Evolutionary conservation across 2,797 vertebrate genomes (phyloP).

Genomic region (Helarctos malayanus): DNA sequence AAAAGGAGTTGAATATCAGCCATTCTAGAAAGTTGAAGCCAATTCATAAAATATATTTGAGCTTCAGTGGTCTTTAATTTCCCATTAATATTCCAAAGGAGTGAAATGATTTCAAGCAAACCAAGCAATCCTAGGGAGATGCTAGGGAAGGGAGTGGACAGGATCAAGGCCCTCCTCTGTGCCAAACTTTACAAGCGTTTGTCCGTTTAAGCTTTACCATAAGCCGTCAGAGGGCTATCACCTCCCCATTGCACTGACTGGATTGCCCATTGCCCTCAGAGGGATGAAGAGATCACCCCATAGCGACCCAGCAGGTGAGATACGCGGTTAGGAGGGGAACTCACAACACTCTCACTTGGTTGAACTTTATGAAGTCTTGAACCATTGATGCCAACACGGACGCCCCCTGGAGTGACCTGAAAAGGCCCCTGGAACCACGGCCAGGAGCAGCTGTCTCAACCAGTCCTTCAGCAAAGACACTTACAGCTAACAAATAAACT

Average conservation of each 20-base stretch:
- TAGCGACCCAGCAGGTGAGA: not conserved
- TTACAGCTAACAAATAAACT: not conserved
- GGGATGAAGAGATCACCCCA: not conserved
- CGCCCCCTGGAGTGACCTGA: accelerated
- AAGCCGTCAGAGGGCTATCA: not conserved
- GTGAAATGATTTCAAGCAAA: not conserved
- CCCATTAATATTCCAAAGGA: not conserved
- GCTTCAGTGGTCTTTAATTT: not conserved
- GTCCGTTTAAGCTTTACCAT: not conserved
- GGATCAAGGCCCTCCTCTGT: not conserved
- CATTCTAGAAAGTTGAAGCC: not conserved
- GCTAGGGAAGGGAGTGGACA: not conserved
- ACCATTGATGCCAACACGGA: not conserved
- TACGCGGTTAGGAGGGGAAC: not conserved
- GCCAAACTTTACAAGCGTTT: not conserved
- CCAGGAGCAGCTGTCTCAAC: not conserved
- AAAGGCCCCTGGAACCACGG: not conserved
- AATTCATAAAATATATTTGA: not conserved
- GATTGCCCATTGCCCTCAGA: not conserved
- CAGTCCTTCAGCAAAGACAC: not conserved
- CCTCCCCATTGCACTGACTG: not conserved
- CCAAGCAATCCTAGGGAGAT: not conserved
- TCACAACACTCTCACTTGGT: not conserved
- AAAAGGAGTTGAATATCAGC: conserved; percentile 6
- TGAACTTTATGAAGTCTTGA: not conserved